A percentile compares a stretch with the other conserved stretches of the same genome.
phyloP scores from a whole-genome alignment of 2,888 invertebrate species.

The Parascotia fuliginaria region DNA sequence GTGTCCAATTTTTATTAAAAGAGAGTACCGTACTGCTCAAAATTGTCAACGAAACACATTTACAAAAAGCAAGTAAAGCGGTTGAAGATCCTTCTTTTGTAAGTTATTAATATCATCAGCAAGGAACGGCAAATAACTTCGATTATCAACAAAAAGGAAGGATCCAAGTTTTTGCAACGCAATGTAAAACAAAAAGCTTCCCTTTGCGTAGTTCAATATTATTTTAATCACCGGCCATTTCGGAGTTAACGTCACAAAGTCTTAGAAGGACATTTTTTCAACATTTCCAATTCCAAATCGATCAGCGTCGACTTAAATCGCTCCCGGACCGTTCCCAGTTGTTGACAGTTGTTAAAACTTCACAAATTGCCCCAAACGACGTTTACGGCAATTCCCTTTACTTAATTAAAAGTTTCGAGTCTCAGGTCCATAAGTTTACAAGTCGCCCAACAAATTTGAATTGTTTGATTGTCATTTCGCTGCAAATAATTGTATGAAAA shows the following conservation, averaged over 20 bases:
- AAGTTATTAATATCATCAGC: not conserved
- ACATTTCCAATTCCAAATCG: slow-evolving; percentile 42
- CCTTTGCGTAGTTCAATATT: slow-evolving; percentile 7
- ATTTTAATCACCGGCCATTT: slow-evolving; percentile 28
- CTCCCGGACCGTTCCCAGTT: slow-evolving; percentile 36
- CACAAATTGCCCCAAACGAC: slow-evolving; percentile 68
- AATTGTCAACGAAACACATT: too few relatives aligned
- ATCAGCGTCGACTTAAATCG: slow-evolving; percentile 47
- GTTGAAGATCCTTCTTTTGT: not conserved
- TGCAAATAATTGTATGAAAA: slow-evolving; percentile 41
- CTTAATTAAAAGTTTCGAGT: slow-evolving; percentile 75
- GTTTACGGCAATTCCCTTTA: slow-evolving; percentile 64
- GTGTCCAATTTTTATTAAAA: too few relatives aligned
- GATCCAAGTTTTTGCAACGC: not conserved
- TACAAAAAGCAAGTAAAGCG: not conserved
- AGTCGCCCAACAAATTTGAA: slow-evolving; percentile 52
- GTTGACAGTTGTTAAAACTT: slow-evolving; percentile 74
- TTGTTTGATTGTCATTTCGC: slow-evolving; percentile 44
- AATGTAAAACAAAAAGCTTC: not conserved
- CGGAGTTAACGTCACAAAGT: slow-evolving; percentile 24
- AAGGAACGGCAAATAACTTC: not conserved
- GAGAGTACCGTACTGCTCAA: too few relatives aligned
- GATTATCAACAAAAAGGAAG: not conserved
- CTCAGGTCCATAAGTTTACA: slow-evolving; percentile 46
- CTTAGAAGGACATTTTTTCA: slow-evolving; percentile 30